Percentiles rank a stretch among this genome's conserved stretches.
Conservation (phyloP, 2,113 vertebrate species). For the Phocoena sinus region DNA sequence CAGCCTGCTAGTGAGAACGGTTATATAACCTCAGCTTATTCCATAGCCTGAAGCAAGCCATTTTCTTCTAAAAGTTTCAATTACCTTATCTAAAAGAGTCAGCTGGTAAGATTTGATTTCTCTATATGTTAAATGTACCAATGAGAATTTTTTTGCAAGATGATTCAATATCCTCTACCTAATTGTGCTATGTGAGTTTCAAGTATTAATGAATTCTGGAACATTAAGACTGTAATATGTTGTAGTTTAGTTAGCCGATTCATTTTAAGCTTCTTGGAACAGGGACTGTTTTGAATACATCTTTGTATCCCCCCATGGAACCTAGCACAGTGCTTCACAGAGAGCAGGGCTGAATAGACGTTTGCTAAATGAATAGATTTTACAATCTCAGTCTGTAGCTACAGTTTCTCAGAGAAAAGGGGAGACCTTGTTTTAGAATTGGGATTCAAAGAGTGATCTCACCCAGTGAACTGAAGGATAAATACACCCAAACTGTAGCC, state of each 20-base stretch:
- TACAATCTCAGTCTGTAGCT: not conserved
- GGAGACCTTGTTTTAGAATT: not conserved
- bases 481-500: not conserved
- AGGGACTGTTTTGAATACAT: not conserved
- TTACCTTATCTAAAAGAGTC: not conserved
- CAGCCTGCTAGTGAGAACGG: not conserved
- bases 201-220: not conserved
- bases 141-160: not conserved
- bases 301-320: not conserved
- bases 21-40: not conserved
- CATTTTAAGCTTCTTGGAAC: not conserved
- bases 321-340: not conserved
- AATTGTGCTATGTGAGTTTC: not conserved
- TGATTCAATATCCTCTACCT: not conserved
- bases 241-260: not conserved
- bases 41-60: not conserved
- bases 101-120: not conserved
- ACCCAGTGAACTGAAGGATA: not conserved
- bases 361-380: slow-evolving; percentile 22
- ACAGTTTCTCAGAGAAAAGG: not conserved
- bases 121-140: not conserved
- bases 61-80: slow-evolving; percentile 27
- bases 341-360: not conserved
- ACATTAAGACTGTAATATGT: not conserved
- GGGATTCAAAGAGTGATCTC: not conserved